A percentile compares a stretch with the other conserved stretches of the same genome.
These are phyloP conservation scores for Rhynchophorus ferrugineus DNA, from an alignment of 1,140 invertebrate species.

Conservation along the genomic window DNA sequence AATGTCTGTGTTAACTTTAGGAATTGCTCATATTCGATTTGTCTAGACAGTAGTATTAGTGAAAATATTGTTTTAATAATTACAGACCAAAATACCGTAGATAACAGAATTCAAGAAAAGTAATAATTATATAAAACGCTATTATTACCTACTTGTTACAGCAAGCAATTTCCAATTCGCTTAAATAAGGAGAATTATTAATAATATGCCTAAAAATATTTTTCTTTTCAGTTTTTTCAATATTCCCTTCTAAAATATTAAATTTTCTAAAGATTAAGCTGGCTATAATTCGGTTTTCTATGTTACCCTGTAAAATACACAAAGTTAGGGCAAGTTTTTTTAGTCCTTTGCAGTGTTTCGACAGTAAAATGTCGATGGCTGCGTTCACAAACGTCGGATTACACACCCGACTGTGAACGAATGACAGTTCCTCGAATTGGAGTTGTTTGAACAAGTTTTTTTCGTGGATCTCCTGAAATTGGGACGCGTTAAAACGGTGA, in stretches of 20 bases:
- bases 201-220: conserved; percentile 19
- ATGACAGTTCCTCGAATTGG: conserved; percentile 20
- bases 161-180: conserved; percentile 14
- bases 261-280: conserved; percentile 21
- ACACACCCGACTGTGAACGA: conserved; percentile 15
- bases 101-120: too few relatives aligned
- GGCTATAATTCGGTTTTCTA: conserved; percentile 18
- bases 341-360: conserved; percentile 16
- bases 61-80: too few relatives aligned
- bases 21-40: too few relatives aligned
- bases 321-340: conserved; percentile 17
- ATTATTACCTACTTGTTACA: conserved; percentile 17
- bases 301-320: conserved; percentile 21
- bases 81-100: too few relatives aligned
- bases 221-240: conserved; percentile 18
- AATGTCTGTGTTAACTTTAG: too few relatives aligned
- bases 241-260: conserved; percentile 21
- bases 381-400: conserved; percentile 19
- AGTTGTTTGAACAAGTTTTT: conserved; percentile 11
- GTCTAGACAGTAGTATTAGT: too few relatives aligned
- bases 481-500: background rate
- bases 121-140: background rate
- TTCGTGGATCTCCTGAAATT: conserved; percentile 16
- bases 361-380: conserved; percentile 19
- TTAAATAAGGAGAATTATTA: conserved; percentile 15